Conservation (phyloP, 2,113 vertebrate species). For the Macaca fascicularis region T2T-MFA8v1.1 NC_088375.1:106969001-106969500, state of each 20-base stretch:
- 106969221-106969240: neutral
- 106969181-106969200: neutral
- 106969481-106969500: neutral
- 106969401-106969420: neutral
- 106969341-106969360: conserved; percentile 72
- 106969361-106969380: conserved; percentile 58
- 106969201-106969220: neutral
- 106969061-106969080: neutral
- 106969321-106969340: conserved; percentile 44
- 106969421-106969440: neutral
- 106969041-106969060: neutral
- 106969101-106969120: neutral
- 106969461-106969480: neutral
- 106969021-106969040: neutral
- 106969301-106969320: neutral
- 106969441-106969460: conserved; percentile 65
- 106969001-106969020: neutral
- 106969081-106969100: neutral
- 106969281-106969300: neutral
- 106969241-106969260: neutral
- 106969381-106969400: conserved; percentile 68
- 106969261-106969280: neutral
- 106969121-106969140: neutral
- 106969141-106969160: neutral
- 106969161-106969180: neutral